A percentile compares a stretch with the other conserved stretches of the same genome.
phyloP scores from a whole-genome alignment of 1,140 invertebrate species.

The Aphis craccivora region DNA sequence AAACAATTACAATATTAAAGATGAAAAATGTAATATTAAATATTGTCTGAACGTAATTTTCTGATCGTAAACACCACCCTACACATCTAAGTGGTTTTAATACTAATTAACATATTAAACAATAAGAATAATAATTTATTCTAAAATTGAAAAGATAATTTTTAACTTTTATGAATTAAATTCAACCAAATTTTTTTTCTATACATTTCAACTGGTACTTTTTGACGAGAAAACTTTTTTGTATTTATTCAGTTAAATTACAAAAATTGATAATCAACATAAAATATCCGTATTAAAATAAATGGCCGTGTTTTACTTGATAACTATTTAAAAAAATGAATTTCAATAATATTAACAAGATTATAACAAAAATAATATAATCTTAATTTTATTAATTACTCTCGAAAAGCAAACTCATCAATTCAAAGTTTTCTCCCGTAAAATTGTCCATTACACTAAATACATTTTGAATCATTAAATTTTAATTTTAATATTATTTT shows the following conservation, averaged over 20 bases:
- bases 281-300: not conserved
- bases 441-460: not conserved
- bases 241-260: not conserved
- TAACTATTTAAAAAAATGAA: not conserved
- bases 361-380: not conserved
- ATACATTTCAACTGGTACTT: not conserved
- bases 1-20: not conserved
- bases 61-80: conserved; percentile 15
- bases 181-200: not conserved
- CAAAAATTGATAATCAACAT: conserved; percentile 8
- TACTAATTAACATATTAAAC: conserved; percentile 24
- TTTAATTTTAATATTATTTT: not conserved
- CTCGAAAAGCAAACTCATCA: not conserved
- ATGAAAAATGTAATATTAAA: conserved; percentile 15
- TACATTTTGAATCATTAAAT: not conserved
- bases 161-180: conserved; percentile 1
- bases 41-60: not conserved
- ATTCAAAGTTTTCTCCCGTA: not conserved
- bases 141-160: conserved; percentile 6
- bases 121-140: conserved; percentile 29
- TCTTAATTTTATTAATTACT: not conserved
- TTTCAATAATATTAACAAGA: not conserved
- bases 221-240: not conserved
- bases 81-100: not conserved
- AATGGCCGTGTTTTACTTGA: not conserved